Base-by-base conservation (phyloP, 2,888 invertebrate genomes). In the Pasiphila rectangulata region DNA sequence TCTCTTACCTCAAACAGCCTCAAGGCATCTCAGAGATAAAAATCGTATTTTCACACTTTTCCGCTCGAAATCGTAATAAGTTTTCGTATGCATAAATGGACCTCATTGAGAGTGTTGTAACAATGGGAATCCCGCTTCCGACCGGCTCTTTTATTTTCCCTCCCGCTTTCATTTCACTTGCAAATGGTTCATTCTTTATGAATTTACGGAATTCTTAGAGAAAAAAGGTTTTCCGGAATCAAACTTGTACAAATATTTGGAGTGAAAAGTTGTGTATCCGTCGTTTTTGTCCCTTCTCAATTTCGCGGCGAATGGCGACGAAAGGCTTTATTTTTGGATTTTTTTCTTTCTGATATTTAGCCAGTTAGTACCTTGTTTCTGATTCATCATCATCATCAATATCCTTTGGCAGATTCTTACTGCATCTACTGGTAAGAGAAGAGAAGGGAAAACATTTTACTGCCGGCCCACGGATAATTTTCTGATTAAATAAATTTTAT, bases 31-130 rank as follows among this genome's bases (percentile, higher is more conserved):
- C 54, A 32, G 37, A 59, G 49, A 61, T 64, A 68, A 72, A 43
- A 64, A 65, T 61, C 64, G 61, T 61, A 69, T 70, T 61, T 67
- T 64, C 66, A 61, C 64, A 65, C 63, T 68, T 67, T 66, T 67
- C 63, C 51, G 54, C 62, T 66, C 63, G 64, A 69, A 70, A 68
- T 72, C 67, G 71, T 77, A 78, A 77, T 79, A 79, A 82, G 79
- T 81, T 83, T 82, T 75, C 77, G 80, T 78, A 79, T 79, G 80
- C 78, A 83, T 82, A 79, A 83, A 84, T 80, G 78, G 75, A 72
- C 76, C 75, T 79, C 77, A 75, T 81, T 75, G 74, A 67, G 63
- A 63, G 64, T 74, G 75, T 73, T 71, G 75, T 75, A 78, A 79
- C 80, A 81, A 82, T 78, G 75, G 71, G 76, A 75, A 72, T 79